A percentile compares a stretch with the other conserved stretches of the same genome.
Conservation (phyloP, 2,113 vertebrate species). For the Orycteropus afer region DNA sequence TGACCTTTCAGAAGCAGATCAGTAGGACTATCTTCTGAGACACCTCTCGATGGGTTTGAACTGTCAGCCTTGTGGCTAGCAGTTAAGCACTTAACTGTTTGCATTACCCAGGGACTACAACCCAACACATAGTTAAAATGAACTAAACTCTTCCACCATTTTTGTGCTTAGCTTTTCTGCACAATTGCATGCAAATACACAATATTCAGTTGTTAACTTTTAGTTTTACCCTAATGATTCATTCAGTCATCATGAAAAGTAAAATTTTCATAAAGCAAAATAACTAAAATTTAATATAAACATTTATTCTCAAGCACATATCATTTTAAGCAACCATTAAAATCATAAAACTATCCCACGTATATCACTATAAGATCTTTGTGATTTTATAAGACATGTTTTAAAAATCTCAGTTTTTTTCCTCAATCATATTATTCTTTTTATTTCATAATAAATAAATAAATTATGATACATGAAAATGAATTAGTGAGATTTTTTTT, state of each 20-base stretch:
- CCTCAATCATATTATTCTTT: background rate
- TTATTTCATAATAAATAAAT: background rate
- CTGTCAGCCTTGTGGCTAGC: background rate
- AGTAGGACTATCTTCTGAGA: background rate
- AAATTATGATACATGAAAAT: background rate
- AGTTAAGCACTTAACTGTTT: background rate
- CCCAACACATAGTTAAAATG: background rate
- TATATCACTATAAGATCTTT: background rate
- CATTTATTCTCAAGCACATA: background rate
- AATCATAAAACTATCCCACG: background rate
- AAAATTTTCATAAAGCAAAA: background rate
- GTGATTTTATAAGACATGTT: background rate
- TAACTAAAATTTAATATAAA: slow-evolving; percentile 13
- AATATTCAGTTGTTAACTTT: background rate
- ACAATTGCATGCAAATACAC: background rate
- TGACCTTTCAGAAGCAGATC: background rate
- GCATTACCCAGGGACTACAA: background rate
- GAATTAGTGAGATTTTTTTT: background rate
- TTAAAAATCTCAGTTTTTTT: background rate
- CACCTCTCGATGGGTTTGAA: background rate
- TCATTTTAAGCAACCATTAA: background rate
- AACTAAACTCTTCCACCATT: background rate
- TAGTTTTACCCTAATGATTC: background rate
- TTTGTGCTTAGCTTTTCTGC: background rate
- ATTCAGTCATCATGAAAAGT: background rate